A percentile compares a stretch with the other conserved stretches of the same genome.
phyloP scores from a whole-genome alignment of 2,113 vertebrate genomes.

The Mirza zaza region DNA sequence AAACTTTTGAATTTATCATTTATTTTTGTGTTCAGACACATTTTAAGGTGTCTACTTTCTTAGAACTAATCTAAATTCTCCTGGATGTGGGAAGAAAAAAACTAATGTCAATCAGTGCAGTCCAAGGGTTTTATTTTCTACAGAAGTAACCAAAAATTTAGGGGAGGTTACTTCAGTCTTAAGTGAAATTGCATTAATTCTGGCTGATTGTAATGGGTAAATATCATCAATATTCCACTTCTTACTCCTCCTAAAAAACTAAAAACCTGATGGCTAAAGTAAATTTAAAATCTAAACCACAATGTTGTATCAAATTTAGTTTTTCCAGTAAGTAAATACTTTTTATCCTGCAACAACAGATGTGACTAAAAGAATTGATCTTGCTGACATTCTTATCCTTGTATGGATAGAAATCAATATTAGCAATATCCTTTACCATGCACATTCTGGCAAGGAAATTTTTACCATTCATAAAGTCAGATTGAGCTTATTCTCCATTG shows the following conservation, averaged over 20 bases:
- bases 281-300: slow-evolving; percentile 55
- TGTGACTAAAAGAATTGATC: slow-evolving; percentile 63
- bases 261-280: slow-evolving; percentile 14
- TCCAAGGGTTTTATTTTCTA: background rate
- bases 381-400: slow-evolving; percentile 50
- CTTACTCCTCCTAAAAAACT: background rate
- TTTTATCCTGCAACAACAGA: slow-evolving; percentile 55
- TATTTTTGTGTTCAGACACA: background rate
- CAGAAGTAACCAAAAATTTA: background rate
- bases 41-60: background rate
- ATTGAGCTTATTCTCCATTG: background rate
- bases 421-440: slow-evolving; percentile 39
- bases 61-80: slow-evolving; percentile 6
- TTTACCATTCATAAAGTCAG: slow-evolving; percentile 68
- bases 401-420: slow-evolving; percentile 60
- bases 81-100: background rate
- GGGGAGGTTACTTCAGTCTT: background rate
- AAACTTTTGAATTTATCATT: background rate
- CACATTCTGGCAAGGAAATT: slow-evolving; percentile 51
- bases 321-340: slow-evolving; percentile 48
- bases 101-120: background rate
- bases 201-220: background rate
- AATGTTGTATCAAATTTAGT: slow-evolving; percentile 43
- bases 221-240: slow-evolving; percentile 31
- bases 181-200: background rate